Percentiles rank a stretch among this genome's conserved stretches.
phyloP scores from a whole-genome alignment of 2,888 invertebrate genomes.

The Drosophila parthenogenetica region DNA sequence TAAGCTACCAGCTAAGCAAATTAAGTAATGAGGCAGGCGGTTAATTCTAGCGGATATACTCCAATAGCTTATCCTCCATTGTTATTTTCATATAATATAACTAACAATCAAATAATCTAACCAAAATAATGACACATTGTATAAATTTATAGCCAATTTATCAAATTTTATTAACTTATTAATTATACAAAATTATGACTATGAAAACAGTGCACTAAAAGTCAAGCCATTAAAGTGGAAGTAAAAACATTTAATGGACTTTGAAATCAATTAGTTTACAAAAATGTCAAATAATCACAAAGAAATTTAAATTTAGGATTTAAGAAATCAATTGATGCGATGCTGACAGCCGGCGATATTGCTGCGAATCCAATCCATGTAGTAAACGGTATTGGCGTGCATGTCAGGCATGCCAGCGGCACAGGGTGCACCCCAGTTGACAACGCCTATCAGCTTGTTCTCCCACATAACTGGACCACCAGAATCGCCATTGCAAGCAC shows the following conservation, averaged over 20 bases:
- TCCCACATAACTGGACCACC: conserved; percentile 78
- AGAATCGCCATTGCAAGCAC: conserved; percentile 83
- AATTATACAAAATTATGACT: background rate
- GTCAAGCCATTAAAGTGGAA: conserved; percentile 39
- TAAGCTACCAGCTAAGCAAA: too few relatives aligned
- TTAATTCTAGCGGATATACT: too few relatives aligned
- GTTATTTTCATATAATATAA: too few relatives aligned
- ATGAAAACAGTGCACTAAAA: conserved; percentile 19
- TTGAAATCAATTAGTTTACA: background rate
- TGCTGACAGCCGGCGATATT: conserved; percentile 57
- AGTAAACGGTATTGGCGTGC: conserved; percentile 76
- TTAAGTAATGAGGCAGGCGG: too few relatives aligned
- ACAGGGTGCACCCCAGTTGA: conserved; percentile 82
- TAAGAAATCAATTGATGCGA: conserved; percentile 32
- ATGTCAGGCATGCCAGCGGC: conserved; percentile 79
- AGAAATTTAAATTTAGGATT: background rate
- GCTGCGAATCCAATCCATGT: conserved; percentile 74
- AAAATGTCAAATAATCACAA: too few relatives aligned
- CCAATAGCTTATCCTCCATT: too few relatives aligned
- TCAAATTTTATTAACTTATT: background rate
- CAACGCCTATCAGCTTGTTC: conserved; percentile 72
- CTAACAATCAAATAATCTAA: too few relatives aligned
- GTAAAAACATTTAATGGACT: conserved; percentile 5
- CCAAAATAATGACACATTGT: background rate
- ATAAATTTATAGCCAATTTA: background rate